Evolutionary conservation across 2,888 invertebrate genomes (phyloP), one percentile per base, ranked within the genome.

Genomic region (Rhyacophila evoluta): DNA sequence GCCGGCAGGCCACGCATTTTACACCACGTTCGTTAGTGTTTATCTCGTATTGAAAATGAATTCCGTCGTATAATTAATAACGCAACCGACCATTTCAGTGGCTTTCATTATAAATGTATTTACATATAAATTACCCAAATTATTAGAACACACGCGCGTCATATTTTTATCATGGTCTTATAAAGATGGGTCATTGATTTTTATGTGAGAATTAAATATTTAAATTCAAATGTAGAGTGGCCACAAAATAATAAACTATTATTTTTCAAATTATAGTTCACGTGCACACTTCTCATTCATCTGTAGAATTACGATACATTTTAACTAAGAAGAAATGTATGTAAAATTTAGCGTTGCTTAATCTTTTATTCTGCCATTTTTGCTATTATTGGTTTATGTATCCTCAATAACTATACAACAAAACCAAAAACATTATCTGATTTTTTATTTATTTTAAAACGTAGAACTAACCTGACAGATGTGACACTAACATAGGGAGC

Each of bases 121-220:
- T 75, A 75, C 81, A 79, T 81, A 78, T 78, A 79, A 79, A 81
- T 79, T 78, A 71, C 75, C 78, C 75, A 68, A 78, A 79, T 81
- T 79, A 78, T 79, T 75, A 55, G 68, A 12, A 55, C 77, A 71
- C 73, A 38, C 72, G 75, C 81, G 27, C 37, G 37, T 38, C 74
- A 69, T 38, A 37, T 72, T 33, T 76, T 37, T 36, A 37, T 38
- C 70, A 15, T 55, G 27, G 33, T 15, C 25, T 28, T 70, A 75
- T 39, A 33, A 70, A 25, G 37, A 19, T 41, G 55, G n/a, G 15
- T 41, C 72, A 67, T 72, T 55, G 36, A 72, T 76, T 76, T 76
- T 39, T 76, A 29, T 37, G 41, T 15, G 15, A 41, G 19, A 41
- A 2, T 8, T 4, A 6, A 15, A 15, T 8, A 55, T 55, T 55